Percentiles rank a stretch among this genome's conserved stretches.
Conservation (phyloP, 2,888 invertebrate species). For the Ommatoiulus sabulosus region DNA sequence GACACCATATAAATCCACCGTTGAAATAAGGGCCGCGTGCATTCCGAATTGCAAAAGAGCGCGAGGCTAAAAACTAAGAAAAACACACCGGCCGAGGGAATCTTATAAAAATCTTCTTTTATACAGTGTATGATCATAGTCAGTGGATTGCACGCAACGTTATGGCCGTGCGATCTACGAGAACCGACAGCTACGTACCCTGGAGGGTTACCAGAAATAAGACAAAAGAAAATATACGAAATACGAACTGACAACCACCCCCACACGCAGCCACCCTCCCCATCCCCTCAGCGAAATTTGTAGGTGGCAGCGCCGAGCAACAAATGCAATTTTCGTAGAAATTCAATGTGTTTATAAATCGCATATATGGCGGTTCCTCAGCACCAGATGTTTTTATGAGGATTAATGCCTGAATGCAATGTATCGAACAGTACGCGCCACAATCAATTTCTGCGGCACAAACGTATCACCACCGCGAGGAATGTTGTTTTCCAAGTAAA, state of each 20-base stretch:
- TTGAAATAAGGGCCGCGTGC: not conserved
- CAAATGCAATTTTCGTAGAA: slow-evolving; percentile 14
- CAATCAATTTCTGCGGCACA: not conserved
- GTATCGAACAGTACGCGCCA: slow-evolving; percentile 12
- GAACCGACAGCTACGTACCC: slow-evolving; percentile 23
- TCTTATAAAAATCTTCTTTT: slow-evolving; percentile 24
- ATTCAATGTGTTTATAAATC: slow-evolving; percentile 26
- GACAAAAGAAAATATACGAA: slow-evolving; percentile 21
- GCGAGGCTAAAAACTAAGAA: not conserved
- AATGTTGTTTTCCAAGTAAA: not conserved
- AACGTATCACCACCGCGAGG: not conserved
- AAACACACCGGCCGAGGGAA: not conserved
- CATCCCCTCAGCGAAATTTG: not conserved
- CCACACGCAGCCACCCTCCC: not conserved
- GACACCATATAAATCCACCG: not conserved
- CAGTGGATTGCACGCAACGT: not conserved
- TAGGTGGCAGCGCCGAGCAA: not conserved
- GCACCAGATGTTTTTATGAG: slow-evolving; percentile 24
- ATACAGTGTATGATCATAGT: too few species aligned
- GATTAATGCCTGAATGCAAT: slow-evolving; percentile 37
- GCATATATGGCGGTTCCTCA: not conserved
- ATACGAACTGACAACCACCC: not conserved
- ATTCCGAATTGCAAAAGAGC: not conserved
- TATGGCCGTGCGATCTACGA: not conserved
- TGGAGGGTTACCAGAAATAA: slow-evolving; percentile 8